Percentiles rank a stretch among this genome's conserved stretches.
These are phyloP conservation scores for Caerostris darwini DNA, from an alignment of 1,140 invertebrate genomes.

Conservation along the genomic window DNA sequence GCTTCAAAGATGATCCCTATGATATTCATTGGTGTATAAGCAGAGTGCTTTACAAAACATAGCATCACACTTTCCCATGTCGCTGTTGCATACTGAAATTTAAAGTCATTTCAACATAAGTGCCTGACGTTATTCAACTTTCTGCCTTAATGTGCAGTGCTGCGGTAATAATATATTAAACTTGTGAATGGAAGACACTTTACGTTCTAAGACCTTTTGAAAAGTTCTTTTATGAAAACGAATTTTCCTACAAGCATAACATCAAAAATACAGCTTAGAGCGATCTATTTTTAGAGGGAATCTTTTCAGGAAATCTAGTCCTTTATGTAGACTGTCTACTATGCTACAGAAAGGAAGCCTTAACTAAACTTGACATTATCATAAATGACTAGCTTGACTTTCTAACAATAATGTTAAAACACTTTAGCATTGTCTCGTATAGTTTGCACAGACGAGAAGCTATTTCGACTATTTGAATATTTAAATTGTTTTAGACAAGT, in stretches of 20 bases:
- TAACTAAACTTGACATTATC: background rate
- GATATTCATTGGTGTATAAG: background rate
- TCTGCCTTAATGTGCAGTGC: background rate
- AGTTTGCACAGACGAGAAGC: too few species aligned
- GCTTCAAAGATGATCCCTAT: background rate
- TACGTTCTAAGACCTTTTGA: background rate
- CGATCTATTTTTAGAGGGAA: background rate
- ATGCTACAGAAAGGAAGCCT: background rate
- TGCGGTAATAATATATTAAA: constrained; percentile 13
- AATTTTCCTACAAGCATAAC: background rate
- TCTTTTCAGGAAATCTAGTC: background rate
- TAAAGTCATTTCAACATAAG: constrained; percentile 27
- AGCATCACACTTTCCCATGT: background rate
- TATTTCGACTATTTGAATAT: too few species aligned
- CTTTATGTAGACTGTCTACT: background rate
- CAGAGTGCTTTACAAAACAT: background rate
- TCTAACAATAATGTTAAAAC: background rate
- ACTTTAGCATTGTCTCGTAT: background rate
- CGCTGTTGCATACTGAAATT: background rate
- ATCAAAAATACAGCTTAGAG: background rate
- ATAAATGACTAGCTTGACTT: background rate
- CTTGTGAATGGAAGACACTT: constrained; percentile 1
- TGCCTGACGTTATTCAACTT: background rate
- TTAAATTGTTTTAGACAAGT: too few species aligned
- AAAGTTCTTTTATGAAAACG: constrained; percentile 12